Conservation (phyloP, 30 jellyfish, hydroid and myxozoan genomes). For the Turritopsis dohrnii region DNA sequence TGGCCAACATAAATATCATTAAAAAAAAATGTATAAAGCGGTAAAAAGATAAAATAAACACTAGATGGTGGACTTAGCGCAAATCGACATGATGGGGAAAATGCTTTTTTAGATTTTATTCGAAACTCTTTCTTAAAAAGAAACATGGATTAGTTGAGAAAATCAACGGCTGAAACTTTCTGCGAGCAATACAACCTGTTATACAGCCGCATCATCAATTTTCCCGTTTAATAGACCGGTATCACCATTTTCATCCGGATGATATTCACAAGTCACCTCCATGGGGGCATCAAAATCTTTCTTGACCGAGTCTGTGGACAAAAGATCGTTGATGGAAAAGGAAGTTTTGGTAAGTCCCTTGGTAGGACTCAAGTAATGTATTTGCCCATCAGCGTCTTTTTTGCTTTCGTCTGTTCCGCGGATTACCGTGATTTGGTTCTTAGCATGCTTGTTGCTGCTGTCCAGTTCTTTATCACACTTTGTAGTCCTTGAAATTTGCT, state of each 20-base stretch:
- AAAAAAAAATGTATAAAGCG: neutral
- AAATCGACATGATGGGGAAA: neutral
- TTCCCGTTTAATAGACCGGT: constrained; percentile 8
- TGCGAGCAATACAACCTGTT: neutral
- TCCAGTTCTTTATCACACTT: neutral
- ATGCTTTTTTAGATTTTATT: neutral
- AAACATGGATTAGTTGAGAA: neutral
- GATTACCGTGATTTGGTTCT: constrained; percentile 9
- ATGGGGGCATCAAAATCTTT: neutral
- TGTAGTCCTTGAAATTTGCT: constrained; percentile 2
- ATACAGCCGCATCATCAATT: constrained; percentile 25
- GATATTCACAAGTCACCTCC: constrained; percentile 16
- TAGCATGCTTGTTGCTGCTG: constrained; percentile 4
- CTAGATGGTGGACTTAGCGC: neutral
- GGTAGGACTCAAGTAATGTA: constrained; percentile 11
- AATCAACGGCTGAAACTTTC: neutral
- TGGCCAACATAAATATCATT: neutral
- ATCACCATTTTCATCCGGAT: constrained; percentile 10
- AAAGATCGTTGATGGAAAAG: constrained; percentile 31
- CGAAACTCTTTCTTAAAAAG: neutral
- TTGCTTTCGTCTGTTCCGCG: constrained; percentile 28
- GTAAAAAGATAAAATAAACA: neutral
- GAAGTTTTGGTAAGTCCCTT: constrained; percentile 31
- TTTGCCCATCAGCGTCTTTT: constrained; percentile 8
- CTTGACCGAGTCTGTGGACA: constrained; percentile 18